phyloP scores from a whole-genome alignment of 2,888 invertebrate genomes.

The Acanthosoma haemorrhoidale region DNA sequence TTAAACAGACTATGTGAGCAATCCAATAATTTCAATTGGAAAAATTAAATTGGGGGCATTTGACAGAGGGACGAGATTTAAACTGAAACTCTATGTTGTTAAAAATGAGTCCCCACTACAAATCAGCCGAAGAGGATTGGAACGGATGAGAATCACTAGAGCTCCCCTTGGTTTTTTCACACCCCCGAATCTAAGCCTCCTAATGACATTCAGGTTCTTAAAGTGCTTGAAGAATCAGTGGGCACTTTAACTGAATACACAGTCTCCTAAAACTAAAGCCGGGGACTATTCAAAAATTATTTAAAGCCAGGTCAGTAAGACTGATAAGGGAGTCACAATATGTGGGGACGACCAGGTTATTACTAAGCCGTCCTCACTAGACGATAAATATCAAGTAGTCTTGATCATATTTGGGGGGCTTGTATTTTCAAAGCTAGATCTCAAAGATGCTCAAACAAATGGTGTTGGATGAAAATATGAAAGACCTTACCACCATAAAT shows the following conservation, averaged over 20 bases:
- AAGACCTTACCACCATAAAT: slow-evolving; percentile 43
- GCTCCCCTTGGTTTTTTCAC: no score
- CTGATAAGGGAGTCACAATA: slow-evolving; percentile 41
- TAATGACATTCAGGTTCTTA: no score
- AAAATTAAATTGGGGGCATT: neutral
- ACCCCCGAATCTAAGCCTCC: no score
- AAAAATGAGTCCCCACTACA: slow-evolving; percentile 4
- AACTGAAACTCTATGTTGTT: neutral
- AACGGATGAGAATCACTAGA: no score
- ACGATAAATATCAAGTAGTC: slow-evolving; percentile 41
- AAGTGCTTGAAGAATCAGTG: no score
- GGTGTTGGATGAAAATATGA: slow-evolving; percentile 43
- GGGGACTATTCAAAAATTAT: slow-evolving; percentile 37
- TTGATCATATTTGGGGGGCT: slow-evolving; percentile 41
- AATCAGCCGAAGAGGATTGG: slow-evolving; percentile 19
- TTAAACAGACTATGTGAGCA: slow-evolving; percentile 10
- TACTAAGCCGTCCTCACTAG: slow-evolving; percentile 42
- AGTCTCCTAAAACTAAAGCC: neutral
- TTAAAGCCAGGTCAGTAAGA: slow-evolving; percentile 41
- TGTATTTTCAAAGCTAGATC: slow-evolving; percentile 42
- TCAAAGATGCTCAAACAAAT: slow-evolving; percentile 45
- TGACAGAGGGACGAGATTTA: neutral
- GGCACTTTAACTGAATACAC: no score
- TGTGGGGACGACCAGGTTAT: slow-evolving; percentile 45
- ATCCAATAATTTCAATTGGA: neutral